Percentiles rank a stretch among this genome's conserved stretches.
These are phyloP conservation scores for Bucco capensis DNA, from an alignment of 2,113 vertebrate species.

Conservation along the genomic window DNA sequence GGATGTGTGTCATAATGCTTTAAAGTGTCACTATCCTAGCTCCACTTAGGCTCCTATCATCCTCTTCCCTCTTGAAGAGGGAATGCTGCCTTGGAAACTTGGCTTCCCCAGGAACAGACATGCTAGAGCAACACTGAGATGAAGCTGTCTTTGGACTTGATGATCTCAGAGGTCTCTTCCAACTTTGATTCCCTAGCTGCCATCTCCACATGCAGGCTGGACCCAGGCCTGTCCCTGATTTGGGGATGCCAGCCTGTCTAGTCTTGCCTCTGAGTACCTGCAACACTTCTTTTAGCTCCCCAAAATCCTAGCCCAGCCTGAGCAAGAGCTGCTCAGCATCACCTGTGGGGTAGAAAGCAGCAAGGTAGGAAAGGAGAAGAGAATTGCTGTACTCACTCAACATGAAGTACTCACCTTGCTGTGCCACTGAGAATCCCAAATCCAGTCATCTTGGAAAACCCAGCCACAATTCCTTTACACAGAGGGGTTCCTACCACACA, in stretches of 20 bases:
- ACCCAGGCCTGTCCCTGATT: background rate
- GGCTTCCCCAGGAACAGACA: background rate
- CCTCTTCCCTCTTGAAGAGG: background rate
- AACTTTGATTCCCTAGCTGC: background rate
- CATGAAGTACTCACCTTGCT: background rate
- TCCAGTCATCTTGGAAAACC: background rate
- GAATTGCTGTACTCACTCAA: background rate
- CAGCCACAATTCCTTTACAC: background rate
- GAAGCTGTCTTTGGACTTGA: background rate
- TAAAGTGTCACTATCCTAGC: background rate
- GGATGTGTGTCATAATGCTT: constrained; percentile 56
- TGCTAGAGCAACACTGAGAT: background rate
- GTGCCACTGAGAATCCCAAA: background rate
- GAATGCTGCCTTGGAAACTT: background rate
- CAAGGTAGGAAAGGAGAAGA: background rate
- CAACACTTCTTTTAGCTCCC: background rate
- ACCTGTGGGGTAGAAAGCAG: background rate
- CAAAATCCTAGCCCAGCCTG: background rate
- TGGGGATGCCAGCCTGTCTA: background rate
- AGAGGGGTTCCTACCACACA: background rate
- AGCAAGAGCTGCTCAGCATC: background rate
- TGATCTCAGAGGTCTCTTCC: no score
- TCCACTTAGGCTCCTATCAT: background rate
- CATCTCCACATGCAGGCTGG: background rate
- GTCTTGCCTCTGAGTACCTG: background rate